Evolutionary conservation across 2,113 vertebrate species (phyloP).

Genomic region (Dromiciops gliroides): DNA sequence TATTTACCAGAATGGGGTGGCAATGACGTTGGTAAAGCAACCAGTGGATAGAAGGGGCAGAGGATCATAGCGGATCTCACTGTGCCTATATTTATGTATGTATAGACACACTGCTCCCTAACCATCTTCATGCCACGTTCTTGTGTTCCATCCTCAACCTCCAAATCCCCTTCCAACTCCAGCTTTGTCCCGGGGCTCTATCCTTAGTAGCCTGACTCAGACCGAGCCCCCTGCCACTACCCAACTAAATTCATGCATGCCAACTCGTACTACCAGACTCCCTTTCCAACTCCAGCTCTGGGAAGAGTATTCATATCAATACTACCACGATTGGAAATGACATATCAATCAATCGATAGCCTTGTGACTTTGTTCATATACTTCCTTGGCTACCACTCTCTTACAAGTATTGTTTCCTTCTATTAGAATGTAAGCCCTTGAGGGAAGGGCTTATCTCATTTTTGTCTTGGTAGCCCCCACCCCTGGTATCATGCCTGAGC

Average conservation of each 20-base stretch:
- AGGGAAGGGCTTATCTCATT: too few species aligned
- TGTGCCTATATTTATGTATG: background rate
- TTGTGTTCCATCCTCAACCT: background rate
- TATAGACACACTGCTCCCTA: background rate
- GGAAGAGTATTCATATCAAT: background rate
- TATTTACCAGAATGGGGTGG: background rate
- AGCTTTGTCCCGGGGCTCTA: background rate
- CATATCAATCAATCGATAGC: background rate
- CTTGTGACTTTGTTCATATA: too few species aligned
- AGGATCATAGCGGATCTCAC: background rate
- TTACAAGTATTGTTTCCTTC: too few species aligned
- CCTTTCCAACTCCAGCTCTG: background rate
- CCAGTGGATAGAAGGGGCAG: background rate
- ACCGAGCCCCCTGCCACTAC: background rate
- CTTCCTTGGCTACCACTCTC: too few species aligned
- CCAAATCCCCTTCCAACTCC: background rate
- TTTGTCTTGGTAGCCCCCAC: too few species aligned
- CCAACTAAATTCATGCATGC: background rate
- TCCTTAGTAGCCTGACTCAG: background rate
- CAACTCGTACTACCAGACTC: background rate
- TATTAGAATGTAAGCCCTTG: too few species aligned
- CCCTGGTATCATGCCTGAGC: too few species aligned
- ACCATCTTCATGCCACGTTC: background rate
- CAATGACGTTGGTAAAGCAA: background rate
- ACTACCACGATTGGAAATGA: too few species aligned